Evolutionary conservation across 2,113 vertebrate species (phyloP).

Genomic region (Nymphicus hollandicus): DNA sequence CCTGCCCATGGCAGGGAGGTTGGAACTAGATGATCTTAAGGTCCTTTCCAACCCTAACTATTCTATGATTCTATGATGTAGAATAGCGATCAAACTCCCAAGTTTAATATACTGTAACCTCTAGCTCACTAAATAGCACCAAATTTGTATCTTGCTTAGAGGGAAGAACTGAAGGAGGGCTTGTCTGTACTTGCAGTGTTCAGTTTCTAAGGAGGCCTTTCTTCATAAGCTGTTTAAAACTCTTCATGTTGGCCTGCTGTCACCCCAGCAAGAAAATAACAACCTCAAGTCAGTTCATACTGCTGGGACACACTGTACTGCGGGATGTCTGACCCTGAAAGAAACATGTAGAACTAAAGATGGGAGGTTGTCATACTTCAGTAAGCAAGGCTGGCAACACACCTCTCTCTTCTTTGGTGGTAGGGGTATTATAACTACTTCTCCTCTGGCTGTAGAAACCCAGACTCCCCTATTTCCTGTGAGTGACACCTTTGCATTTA

Average conservation of each 20-base stretch:
- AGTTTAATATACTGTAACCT: not conserved
- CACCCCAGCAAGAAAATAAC: not conserved
- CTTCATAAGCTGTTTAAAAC: not conserved
- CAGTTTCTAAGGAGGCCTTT: not conserved
- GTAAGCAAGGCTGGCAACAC: not conserved
- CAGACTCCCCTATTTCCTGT: not conserved
- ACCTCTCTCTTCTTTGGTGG: not conserved
- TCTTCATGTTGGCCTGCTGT: not conserved
- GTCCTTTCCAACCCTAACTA: too few relatives aligned
- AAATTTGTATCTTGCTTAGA: not conserved
- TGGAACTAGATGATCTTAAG: too few relatives aligned
- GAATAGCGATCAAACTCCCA: not conserved
- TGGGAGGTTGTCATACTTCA: not conserved
- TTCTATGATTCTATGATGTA: too few relatives aligned
- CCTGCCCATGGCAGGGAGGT: too few relatives aligned
- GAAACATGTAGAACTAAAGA: not conserved
- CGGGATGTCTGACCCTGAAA: not conserved
- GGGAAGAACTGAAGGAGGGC: not conserved
- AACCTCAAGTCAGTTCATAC: not conserved
- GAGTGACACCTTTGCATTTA: not conserved
- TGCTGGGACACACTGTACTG: rapidly evolving
- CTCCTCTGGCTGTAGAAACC: not conserved
- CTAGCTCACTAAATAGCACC: not conserved
- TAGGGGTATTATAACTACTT: rapidly evolving
- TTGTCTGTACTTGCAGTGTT: not conserved